phyloP scores from a whole-genome alignment of 2,888 invertebrate genomes.

The Seladonia tumulorum region DNA sequence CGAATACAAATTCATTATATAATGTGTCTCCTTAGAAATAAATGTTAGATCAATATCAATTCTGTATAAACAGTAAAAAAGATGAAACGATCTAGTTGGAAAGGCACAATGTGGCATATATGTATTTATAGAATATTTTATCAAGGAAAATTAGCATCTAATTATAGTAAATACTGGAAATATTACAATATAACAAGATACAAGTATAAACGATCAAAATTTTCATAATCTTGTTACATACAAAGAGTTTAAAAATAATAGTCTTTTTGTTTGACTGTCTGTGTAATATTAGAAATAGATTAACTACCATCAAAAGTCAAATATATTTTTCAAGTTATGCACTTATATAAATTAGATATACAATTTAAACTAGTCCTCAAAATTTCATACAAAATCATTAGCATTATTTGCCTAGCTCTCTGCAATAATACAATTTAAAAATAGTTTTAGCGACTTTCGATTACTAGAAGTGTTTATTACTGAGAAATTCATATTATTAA shows the following conservation, averaged over 20 bases:
- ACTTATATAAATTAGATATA: slow-evolving; percentile 59
- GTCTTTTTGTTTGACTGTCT: slow-evolving; percentile 39
- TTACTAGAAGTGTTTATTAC: slow-evolving; percentile 39
- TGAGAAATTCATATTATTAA: slow-evolving; percentile 46
- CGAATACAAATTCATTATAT: slow-evolving; percentile 45
- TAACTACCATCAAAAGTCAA: slow-evolving; percentile 31
- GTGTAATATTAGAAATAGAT: slow-evolving; percentile 44
- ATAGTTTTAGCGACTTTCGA: slow-evolving; percentile 50
- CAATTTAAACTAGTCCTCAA: slow-evolving; percentile 49
- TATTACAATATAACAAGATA: slow-evolving; percentile 57
- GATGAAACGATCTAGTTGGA: slow-evolving; percentile 53
- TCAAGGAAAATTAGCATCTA: slow-evolving; percentile 57
- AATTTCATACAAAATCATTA: slow-evolving; percentile 60
- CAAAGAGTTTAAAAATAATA: slow-evolving; percentile 55
- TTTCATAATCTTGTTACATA: slow-evolving; percentile 40
- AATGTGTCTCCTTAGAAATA: slow-evolving; percentile 34
- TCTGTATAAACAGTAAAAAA: slow-evolving; percentile 54
- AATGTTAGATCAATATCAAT: slow-evolving; percentile 34
- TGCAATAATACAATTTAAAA: slow-evolving; percentile 48
- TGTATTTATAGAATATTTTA: slow-evolving; percentile 54
- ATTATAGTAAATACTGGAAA: slow-evolving; percentile 42
- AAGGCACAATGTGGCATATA: slow-evolving; percentile 69
- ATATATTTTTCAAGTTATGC: slow-evolving; percentile 37
- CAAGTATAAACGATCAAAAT: slow-evolving; percentile 46
- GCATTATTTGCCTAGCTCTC: slow-evolving; percentile 48